phyloP scores from a whole-genome alignment of 37 sponge, comb jelly and placozoan genomes.

The Tethya wilhelma region DNA sequence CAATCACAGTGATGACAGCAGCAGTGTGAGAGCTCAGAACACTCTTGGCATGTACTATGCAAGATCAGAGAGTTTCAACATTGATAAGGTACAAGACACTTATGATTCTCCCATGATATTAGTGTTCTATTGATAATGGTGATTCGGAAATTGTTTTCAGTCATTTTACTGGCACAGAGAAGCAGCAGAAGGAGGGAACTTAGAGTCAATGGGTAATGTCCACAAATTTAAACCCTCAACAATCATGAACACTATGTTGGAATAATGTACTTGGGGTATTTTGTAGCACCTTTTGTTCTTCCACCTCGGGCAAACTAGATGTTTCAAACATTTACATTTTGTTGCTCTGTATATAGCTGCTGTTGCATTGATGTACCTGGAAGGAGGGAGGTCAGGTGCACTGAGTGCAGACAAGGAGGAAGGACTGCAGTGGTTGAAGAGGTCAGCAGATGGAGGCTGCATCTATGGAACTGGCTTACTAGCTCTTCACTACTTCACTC shows the following conservation, averaged over 20 bases:
- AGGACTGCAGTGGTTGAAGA: conserved; percentile 66
- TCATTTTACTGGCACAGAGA: conserved; percentile 84
- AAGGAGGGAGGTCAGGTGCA: conserved; percentile 57
- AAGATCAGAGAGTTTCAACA: conserved; percentile 64
- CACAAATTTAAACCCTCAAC: not conserved
- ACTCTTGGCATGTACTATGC: conserved; percentile 90
- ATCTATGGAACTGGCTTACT: conserved; percentile 63
- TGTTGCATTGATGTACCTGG: conserved; percentile 69
- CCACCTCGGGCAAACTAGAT: not conserved
- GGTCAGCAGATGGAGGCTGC: conserved; percentile 38
- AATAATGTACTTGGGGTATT: not conserved
- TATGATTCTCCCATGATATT: not conserved
- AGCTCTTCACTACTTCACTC: conserved; percentile 41
- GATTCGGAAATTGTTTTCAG: conserved; percentile 14
- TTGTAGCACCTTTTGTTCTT: not conserved
- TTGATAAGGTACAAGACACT: conserved; percentile 48
- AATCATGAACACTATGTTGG: not conserved
- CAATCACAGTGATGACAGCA: conserved; percentile 29
- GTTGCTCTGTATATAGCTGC: conserved; percentile 48
- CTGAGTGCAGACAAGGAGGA: conserved; percentile 12
- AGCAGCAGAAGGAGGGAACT: conserved; percentile 80
- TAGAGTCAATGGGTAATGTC: conserved; percentile 90
- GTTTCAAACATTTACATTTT: not conserved
- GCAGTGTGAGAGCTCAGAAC: conserved; percentile 78
- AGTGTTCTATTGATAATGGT: not conserved